phyloP scores from a whole-genome alignment of 2,113 vertebrate genomes.

The Mustelus asterias region DNA sequence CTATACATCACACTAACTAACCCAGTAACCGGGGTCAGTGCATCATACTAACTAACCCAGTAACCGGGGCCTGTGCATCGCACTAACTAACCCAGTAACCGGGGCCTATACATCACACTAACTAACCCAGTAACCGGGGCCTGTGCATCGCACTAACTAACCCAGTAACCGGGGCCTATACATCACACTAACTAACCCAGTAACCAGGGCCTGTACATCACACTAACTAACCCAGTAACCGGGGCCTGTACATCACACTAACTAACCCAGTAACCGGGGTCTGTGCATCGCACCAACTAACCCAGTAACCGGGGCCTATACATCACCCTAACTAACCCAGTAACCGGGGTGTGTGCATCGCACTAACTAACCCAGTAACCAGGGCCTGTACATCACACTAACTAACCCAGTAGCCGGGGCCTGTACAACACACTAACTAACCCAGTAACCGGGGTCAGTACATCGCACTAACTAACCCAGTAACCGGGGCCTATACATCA shows the following conservation, averaged over 20 bases:
- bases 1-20: neutral
- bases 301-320: no score
- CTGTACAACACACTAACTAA: neutral
- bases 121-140: neutral
- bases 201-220: no score
- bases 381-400: no score
- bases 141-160: neutral
- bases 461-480: neutral
- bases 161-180: neutral
- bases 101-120: neutral
- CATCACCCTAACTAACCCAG: no score
- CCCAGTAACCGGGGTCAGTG: neutral
- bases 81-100: neutral
- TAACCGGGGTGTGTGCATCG: no score
- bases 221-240: neutral
- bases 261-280: no score
- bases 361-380: no score
- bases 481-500: neutral
- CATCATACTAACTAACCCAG: neutral
- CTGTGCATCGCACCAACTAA: no score
- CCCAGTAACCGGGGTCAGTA: neutral
- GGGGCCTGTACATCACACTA: no score
- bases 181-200: no score
- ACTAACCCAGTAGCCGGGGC: no score
- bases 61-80: neutral